Conservation (phyloP, 2,888 invertebrate genomes). For the Folsomia manolachei region DNA sequence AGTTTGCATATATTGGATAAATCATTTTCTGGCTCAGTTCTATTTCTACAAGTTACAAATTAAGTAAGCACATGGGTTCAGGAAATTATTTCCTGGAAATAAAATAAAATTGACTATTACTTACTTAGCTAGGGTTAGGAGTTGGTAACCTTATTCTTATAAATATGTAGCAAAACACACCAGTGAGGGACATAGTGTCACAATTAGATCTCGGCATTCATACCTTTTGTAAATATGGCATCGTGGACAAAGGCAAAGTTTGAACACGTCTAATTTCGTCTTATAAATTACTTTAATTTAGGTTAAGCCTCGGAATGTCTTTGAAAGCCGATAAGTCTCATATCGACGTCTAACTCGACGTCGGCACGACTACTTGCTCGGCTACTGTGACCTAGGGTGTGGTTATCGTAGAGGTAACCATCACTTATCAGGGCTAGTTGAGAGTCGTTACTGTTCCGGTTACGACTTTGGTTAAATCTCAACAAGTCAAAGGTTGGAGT, state of each 20-base stretch:
- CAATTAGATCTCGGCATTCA: neutral
- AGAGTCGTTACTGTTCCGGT: slow-evolving; percentile 44
- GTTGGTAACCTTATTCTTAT: neutral
- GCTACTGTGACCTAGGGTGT: neutral
- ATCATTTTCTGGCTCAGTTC: neutral
- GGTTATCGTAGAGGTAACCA: slow-evolving; percentile 12
- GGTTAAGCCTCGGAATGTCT: neutral
- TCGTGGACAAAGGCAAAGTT: neutral
- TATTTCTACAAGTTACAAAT: neutral
- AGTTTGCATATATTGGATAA: neutral
- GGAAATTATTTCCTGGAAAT: no score
- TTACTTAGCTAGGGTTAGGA: neutral
- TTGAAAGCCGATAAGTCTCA: neutral
- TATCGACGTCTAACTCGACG: neutral
- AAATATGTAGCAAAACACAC: neutral
- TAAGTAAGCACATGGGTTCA: no score
- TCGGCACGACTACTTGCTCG: neutral
- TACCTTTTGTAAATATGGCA: neutral
- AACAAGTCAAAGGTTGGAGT: slow-evolving; percentile 4
- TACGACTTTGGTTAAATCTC: slow-evolving; percentile 35
- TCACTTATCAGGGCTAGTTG: slow-evolving; percentile 39
- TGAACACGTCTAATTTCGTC: neutral
- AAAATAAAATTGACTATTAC: neutral
- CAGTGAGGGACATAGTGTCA: neutral
- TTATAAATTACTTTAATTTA: neutral